Conservation (phyloP, 2,888 invertebrate genomes). For the Trissonchulus sp. region DNA sequence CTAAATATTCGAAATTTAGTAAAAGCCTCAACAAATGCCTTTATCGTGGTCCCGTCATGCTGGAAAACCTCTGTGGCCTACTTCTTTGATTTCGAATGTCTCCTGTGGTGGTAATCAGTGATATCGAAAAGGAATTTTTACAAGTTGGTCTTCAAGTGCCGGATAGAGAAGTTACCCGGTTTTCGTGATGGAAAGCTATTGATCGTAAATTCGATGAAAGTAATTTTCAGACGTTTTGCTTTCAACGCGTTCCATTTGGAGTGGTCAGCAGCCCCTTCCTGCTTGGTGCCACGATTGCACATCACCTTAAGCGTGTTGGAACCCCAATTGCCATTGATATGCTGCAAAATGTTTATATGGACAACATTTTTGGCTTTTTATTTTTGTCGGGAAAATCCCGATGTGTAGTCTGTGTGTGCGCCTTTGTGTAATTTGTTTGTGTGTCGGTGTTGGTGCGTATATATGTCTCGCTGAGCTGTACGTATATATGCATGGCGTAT, state of each 20-base stretch:
- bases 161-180: conserved; percentile 32
- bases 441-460: too few species aligned
- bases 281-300: conserved; percentile 19
- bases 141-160: conserved; percentile 34
- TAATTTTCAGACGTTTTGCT: too few species aligned
- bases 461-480: too few species aligned
- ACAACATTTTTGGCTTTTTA: conserved; percentile 30
- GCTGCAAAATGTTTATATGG: conserved; percentile 36
- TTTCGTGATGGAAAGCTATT: conserved; percentile 35
- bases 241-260: conserved; percentile 29
- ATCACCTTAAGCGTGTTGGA: conserved; percentile 4
- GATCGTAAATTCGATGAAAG: too few species aligned
- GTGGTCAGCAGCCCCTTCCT: conserved; percentile 21
- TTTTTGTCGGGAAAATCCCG: too few species aligned
- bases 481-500: too few species aligned
- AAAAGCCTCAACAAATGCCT: conserved; percentile 35
- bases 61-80: conserved; percentile 30
- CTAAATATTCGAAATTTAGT: conserved; percentile 23
- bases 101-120: conserved; percentile 31
- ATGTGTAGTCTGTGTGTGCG: too few species aligned
- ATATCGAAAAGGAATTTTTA: too few species aligned
- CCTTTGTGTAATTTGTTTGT: too few species aligned
- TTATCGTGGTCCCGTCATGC: conserved; percentile 33
- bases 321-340: conserved; percentile 25
- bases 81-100: conserved; percentile 33